phyloP scores from a whole-genome alignment of 2,797 vertebrate species.

The Rhincodon typus region DNA sequence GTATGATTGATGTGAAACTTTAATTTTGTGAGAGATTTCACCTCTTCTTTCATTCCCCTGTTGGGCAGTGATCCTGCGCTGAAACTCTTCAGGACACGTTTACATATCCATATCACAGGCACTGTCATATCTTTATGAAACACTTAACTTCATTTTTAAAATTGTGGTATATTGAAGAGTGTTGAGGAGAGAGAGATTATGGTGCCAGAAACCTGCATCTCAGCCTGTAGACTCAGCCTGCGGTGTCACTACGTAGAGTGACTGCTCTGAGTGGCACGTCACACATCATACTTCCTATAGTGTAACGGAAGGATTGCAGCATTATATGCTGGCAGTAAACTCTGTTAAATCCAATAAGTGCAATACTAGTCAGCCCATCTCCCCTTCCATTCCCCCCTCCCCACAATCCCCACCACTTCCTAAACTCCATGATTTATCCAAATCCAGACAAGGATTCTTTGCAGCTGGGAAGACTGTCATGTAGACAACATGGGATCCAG shows the following conservation, averaged over 20 bases:
- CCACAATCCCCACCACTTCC: background rate
- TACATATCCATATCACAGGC: background rate
- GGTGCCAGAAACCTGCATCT: background rate
- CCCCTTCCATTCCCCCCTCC: background rate
- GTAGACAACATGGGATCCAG: slow-evolving; percentile 38
- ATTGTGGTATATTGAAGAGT: background rate
- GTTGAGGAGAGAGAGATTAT: background rate
- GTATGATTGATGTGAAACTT: background rate
- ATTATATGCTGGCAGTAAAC: background rate
- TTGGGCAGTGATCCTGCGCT: background rate
- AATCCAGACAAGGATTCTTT: slow-evolving; percentile 21
- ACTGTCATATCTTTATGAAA: background rate
- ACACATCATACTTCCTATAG: slow-evolving; percentile 13
- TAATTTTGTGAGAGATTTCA: background rate
- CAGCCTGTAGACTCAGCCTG: background rate
- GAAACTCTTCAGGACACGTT: background rate
- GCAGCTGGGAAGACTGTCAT: slow-evolving; percentile 6
- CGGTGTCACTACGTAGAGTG: background rate
- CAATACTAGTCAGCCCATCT: too few relatives aligned
- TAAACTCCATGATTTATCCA: background rate
- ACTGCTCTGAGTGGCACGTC: slow-evolving; percentile 20
- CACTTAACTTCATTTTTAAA: background rate
- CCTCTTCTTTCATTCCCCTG: background rate
- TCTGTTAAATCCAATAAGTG: background rate
- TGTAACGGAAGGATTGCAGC: slow-evolving; percentile 8